Evolutionary conservation across 2,888 invertebrate genomes (phyloP), one percentile per base, ranked within the genome.

Genomic region (Aleiodes testaceus): DNA sequence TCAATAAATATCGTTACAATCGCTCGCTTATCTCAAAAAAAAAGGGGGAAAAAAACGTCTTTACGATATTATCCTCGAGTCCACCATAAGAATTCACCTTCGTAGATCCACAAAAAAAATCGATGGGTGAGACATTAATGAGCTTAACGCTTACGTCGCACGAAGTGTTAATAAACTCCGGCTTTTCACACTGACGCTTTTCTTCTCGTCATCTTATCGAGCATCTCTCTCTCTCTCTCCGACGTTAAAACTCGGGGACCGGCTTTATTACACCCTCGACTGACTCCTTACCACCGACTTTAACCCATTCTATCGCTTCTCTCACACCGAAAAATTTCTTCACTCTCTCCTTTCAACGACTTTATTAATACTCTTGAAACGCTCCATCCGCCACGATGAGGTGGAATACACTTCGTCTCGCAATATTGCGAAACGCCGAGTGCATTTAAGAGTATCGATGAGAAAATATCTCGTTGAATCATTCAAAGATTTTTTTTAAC

Each of bases 111-210:
- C 3, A 12, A 74, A 50, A 63, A 70, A 50, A 75, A 79, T 79
- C 75, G 79, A 75, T 52, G 20, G 12, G 26, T 5, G 26, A 53
- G 59, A 73, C 78, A 74, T 79, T 77, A 80, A 79, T 73, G 75
- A 77, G 74, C 78, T 75, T 76, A 76, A 78, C 70, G 69, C 67
- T 53, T 63, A 72, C 70, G 73, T 67, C 42, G 72, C 66, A 44
- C 74, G 65, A 75, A 79, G 79, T 77, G 74, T 77, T 78, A 78
- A 80, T 80, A 80, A 80, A 79, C 16, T 64, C 72, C 71, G 74
- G 75, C 72, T 78, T 26, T 36, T 73, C 70, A 73, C 76, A 79
- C 80, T 30, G 66, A 68, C 73, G 69, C 64, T 75, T 70, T 75
- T 70, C 66, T 70, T 26, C 78, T 68, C 74, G 75, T 75, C 80